Conservation (phyloP, 2,888 invertebrate genomes). For the Lithophane leautieri region DNA sequence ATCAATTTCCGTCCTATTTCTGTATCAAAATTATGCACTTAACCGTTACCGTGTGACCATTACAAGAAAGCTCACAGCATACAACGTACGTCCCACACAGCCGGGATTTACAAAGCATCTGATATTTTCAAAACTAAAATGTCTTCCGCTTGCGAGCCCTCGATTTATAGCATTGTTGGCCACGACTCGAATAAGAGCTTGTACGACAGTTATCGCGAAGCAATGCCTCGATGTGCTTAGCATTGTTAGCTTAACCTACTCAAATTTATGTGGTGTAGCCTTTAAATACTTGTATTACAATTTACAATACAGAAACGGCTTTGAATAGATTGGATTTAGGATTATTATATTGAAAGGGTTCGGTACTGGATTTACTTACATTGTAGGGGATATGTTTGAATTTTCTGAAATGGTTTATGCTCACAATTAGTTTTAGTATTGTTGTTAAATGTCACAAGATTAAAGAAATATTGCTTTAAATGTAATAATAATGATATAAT, state of each 20-base stretch:
- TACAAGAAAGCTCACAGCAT: conserved; percentile 55
- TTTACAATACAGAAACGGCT: conserved; percentile 68
- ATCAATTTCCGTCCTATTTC: conserved; percentile 53
- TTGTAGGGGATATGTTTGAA: conserved; percentile 31
- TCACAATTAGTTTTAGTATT: conserved; percentile 9
- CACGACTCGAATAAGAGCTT: conserved; percentile 81
- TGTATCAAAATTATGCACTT: conserved; percentile 44
- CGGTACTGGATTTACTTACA: conserved; percentile 37
- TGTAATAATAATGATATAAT: background rate
- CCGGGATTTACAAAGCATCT: conserved; percentile 82
- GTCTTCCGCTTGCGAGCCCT: conserved; percentile 79
- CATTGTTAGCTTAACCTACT: conserved; percentile 76
- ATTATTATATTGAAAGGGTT: conserved; percentile 62
- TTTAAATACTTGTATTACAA: conserved; percentile 74
- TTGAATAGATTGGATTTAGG: conserved; percentile 62
- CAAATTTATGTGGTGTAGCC: conserved; percentile 78
- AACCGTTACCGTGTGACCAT: conserved; percentile 56
- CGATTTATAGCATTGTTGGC: conserved; percentile 83
- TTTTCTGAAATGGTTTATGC: conserved; percentile 28
- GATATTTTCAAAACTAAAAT: conserved; percentile 85
- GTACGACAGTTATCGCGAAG: conserved; percentile 86
- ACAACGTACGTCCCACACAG: conserved; percentile 67
- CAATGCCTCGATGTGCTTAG: conserved; percentile 74
- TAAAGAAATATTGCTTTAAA: background rate
- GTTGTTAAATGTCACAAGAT: conserved; percentile 7